phyloP scores from a whole-genome alignment of 92 coral and sea anemone species.

The Bergia puertoricense region DNA sequence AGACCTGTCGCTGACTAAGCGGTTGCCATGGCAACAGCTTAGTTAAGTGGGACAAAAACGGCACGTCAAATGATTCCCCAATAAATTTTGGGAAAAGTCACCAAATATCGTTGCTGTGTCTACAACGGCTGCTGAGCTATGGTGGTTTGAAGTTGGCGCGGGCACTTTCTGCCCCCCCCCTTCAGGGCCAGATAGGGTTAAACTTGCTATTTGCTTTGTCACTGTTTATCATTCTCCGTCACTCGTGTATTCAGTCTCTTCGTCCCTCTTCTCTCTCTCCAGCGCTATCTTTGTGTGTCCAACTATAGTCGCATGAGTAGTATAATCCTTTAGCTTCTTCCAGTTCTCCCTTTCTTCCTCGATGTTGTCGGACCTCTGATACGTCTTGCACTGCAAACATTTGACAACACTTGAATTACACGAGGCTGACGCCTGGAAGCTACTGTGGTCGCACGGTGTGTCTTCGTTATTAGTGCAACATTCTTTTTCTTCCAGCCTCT shows the following conservation, averaged over 20 bases:
- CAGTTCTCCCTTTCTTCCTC: neutral
- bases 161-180: too few relatives aligned
- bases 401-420: neutral
- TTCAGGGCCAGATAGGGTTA: too few relatives aligned
- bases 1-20: too few relatives aligned
- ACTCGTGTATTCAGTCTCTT: neutral
- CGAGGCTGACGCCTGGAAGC: neutral
- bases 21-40: too few relatives aligned
- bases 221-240: neutral
- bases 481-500: neutral
- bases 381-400: neutral
- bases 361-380: neutral
- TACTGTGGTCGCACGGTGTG: neutral
- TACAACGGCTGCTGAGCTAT: too few relatives aligned
- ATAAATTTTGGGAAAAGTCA: too few relatives aligned
- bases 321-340: neutral
- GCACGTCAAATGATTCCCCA: too few relatives aligned
- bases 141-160: too few relatives aligned
- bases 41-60: too few relatives aligned
- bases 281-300: neutral
- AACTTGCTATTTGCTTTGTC: neutral
- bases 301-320: neutral
- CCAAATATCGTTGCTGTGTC: too few relatives aligned
- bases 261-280: neutral
- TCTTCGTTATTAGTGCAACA: neutral